Base-by-base conservation (phyloP, 2,797 vertebrate species). In the Spondyliosoma cantharus region DNA sequence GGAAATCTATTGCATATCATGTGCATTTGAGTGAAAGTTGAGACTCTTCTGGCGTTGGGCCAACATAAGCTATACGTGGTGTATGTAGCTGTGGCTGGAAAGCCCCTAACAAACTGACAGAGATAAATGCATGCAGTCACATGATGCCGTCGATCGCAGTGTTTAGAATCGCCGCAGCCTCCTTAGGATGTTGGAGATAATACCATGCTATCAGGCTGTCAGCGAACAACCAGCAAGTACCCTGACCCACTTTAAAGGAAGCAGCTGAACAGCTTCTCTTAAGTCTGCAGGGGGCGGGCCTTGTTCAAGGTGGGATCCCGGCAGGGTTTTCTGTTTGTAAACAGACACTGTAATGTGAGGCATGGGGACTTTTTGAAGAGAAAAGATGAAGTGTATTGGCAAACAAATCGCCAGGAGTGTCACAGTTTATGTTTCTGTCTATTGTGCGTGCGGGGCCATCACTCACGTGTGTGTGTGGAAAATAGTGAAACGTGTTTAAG, bases 241-340 rank as follows among this genome's bases (percentile, higher is more conserved):
- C 50, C 37, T 78, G 84, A 87, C 77, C 78, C 60, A 78, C 54
- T 83, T 77, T 58, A 5, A 80, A 43, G 65, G 17, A 66, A 45
- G 60, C 68, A 74, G 58, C 57, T 82, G 65, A 74, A 74, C 52
- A 61, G 53, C 27, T 61, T 70, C 45, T 71, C 22, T 71, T 14
- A n/a, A 20, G 43, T 69, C 56, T 27, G 15, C 27, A 50, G 29
- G 9, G 54, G 13, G 17, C 54, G 22, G 52, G 56, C 4, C 29
- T 60, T 43, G 54, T 60, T 76, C 3, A 86, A 83, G 67, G 37
- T 74, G 73, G 22, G 24, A 65, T 5, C 27, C 60, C 17, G 24
- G n/a, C 12, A 32, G 48, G 48, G 63, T 62, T 62, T 43, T 73
- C n/a, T 84, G 81, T 86, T 67, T 79, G 72, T 81, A 86, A 87